phyloP scores from a whole-genome alignment of 2,797 vertebrate genomes.

The Ispidina picta region DNA sequence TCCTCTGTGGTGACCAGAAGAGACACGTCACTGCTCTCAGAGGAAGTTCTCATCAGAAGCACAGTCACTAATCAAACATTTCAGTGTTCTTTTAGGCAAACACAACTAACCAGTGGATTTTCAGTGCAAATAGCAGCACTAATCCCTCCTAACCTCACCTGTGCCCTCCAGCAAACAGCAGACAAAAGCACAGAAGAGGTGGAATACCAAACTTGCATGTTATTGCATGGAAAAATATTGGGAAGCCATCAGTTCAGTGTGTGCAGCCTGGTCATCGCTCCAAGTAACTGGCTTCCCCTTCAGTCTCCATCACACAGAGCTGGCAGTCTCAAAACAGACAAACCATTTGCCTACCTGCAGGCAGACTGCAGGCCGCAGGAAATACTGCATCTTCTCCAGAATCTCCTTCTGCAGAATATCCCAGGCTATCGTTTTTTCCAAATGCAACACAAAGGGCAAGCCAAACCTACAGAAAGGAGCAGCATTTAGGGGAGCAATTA shows the following conservation, averaged over 20 bases:
- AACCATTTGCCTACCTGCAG: conserved; percentile 83
- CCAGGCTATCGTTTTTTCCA: conserved; percentile 95
- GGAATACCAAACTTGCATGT: not conserved
- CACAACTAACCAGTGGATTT: not conserved
- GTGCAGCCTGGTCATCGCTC: not conserved
- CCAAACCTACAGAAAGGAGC: conserved; percentile 85
- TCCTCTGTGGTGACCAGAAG: not conserved
- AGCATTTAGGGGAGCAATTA: not conserved
- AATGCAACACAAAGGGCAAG: conserved; percentile 93
- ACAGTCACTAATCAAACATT: fast-evolving
- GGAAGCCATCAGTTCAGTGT: not conserved
- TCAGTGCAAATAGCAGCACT: not conserved
- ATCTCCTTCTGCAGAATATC: conserved; percentile 96
- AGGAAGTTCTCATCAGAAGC: not conserved
- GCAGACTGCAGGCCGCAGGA: conserved; percentile 91
- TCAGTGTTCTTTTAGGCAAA: not conserved
- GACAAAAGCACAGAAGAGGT: not conserved
- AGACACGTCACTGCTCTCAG: not conserved
- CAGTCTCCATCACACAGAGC: not conserved
- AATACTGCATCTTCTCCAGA: conserved; percentile 97
- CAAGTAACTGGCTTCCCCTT: not conserved
- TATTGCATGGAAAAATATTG: not conserved
- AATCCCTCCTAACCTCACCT: not conserved
- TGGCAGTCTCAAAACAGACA: not conserved
- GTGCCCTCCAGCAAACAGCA: not conserved